Evolutionary conservation across 2,113 vertebrate species (phyloP), one percentile per base, ranked within the genome.

Genomic region (Damaliscus lunatus): DNA sequence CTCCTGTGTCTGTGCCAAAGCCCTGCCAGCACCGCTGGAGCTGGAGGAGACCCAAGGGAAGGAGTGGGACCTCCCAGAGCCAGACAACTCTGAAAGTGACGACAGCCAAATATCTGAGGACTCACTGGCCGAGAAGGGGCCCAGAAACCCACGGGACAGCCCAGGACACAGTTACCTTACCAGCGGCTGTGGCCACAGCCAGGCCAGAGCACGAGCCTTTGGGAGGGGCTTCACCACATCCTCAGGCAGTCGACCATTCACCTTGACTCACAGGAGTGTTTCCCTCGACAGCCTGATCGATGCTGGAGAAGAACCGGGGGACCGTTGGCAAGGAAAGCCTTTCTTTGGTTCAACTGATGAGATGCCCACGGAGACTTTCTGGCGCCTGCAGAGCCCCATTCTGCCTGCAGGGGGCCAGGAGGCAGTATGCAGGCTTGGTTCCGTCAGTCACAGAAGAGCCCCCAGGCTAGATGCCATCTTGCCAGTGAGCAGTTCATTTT

Each of bases 21-120:
- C 98, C 57, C 98, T 99, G 11, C 97, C 96, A 4, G 98, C 99
- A 88, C 99, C 99, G 62, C 96, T 98, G 74, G 99, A 98, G 85
- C 98, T 95, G 43, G 99, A 99, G 90, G 99, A 99, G 90, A 94
- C 88, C 21, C 98, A 96, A 82, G 95, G 31, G 25, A 90, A 88
- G 96, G 97, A 96, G 43, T 96, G 86, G 92, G 94, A 93, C 71
- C 98, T 95, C 43, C 90, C 81, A 55, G 98, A 98, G 50, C 96
- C 97, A 81, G 99, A 99, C 43, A 99, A 99, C 92, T 98, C 99
- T 3, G 99, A 99, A 93, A 99, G 99, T 0, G 99, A 99, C 74
- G 99, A 99, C 96, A 99, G 99, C 98, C 99, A 99, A 95, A 99
- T 99, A 98, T 99, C 99, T 48, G 99, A 99, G 97, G 99, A 99